A percentile compares a stretch with the other conserved stretches of the same genome.
Conservation (phyloP, 1,140 invertebrate genomes). For the Callitettix versicolor region DNA sequence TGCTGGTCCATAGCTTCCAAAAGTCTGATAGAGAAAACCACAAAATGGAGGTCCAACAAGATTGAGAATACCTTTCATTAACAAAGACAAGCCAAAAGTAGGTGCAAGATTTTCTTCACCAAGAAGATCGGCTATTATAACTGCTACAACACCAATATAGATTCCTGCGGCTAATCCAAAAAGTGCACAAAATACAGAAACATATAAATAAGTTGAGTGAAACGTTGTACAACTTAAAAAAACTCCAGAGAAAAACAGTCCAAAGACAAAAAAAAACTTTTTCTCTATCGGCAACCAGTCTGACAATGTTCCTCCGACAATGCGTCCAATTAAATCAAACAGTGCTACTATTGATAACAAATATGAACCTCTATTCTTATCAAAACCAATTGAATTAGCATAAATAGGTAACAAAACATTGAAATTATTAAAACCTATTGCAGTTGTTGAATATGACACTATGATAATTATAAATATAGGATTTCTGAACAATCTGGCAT, state of each 20-base stretch:
- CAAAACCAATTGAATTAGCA: conserved; percentile 52
- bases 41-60: conserved; percentile 68
- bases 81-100: conserved; percentile 73
- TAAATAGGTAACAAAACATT: conserved; percentile 68
- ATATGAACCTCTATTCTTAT: conserved; percentile 53
- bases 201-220: conserved; percentile 38
- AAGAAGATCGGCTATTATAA: conserved; percentile 76
- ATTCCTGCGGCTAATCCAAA: conserved; percentile 74
- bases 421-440: conserved; percentile 77
- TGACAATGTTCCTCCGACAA: conserved; percentile 69
- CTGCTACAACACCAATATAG: conserved; percentile 71
- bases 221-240: conserved; percentile 56
- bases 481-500: conserved; percentile 51
- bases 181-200: conserved; percentile 56
- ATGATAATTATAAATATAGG: conserved; percentile 70
- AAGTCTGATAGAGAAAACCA: conserved; percentile 50
- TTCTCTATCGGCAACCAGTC: conserved; percentile 61
- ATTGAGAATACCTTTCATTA: conserved; percentile 70
- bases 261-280: conserved; percentile 68
- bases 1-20: conserved; percentile 53
- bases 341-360: conserved; percentile 66
- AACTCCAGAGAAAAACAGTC: conserved; percentile 61
- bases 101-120: conserved; percentile 71
- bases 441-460: conserved; percentile 73
- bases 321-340: conserved; percentile 65